Evolutionary conservation across 2,888 invertebrate genomes (phyloP), one percentile per base, ranked within the genome.

Genomic region (Drosophila stalkeri): DNA sequence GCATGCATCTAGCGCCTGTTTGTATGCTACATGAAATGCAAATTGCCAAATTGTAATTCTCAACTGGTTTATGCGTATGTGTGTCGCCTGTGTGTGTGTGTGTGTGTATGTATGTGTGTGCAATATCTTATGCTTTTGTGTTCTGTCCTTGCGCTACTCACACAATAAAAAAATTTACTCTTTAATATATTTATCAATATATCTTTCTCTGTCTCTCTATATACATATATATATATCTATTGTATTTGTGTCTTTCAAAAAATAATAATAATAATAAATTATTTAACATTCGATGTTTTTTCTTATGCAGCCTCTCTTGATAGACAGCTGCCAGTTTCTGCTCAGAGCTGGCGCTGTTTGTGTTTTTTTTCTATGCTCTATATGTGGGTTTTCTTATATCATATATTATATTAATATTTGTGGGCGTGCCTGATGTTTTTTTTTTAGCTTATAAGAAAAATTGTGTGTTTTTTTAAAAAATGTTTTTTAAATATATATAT

Each of bases 251-350:
- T 77, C 67, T 84, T 60, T 62, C 33, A 55, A 70, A 39, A 68
- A 47, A 23, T 23, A 43, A 44, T 27, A 47, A 47, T 47, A 47
- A 71, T 59, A 85, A 89, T 85, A 85, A 89, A 87, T 77, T 81
- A 54, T 70, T 87, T 85, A 86, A 89, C 89, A 86, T 82, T 85
- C 55, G 82, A 87, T 89, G 85, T 86, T 86, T 89, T 87, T 87
- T 87, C 82, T 87, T 79, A 84, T 64, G 81, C 72, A 69, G 70
- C 62, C 43, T 77, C 41, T 56, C 55, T 54, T 46, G 23, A 33
- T 59, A 43, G 33, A 14, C 65, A 37, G 55, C 39, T 18, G 43
- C n/a, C 2, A 31, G 12, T 44, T 60, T 60, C 66, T 46, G 51
- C 23, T 12, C 43, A 66, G 77, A 74, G 44, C 47, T 35, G n/a